Evolutionary conservation across 2,888 invertebrate species (phyloP), one percentile per base, ranked within the genome.

Genomic region (Boloria selene): DNA sequence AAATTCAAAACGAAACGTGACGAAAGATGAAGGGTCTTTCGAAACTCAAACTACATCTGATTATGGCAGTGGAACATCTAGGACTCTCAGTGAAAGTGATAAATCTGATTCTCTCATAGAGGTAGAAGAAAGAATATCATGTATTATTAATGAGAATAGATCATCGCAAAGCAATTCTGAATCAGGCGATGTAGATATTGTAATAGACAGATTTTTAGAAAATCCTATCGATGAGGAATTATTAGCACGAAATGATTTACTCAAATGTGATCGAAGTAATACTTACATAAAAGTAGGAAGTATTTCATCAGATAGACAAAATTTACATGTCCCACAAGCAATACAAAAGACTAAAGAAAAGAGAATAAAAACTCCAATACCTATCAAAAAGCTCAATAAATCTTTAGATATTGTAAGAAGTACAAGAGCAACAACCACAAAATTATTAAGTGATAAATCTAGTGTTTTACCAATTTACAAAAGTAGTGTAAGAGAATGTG

Each of bases 121-220:
- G 68, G 84, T 92, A 59, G 92, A 92, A 80, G 84, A 92, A 81
- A 85, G 92, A 79, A 92, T 92, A 80, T 90, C 90, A 10, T 88
- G 83, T 75, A 90, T 92, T 60, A 88, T 92, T 70, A 92, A 91
- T 69, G 90, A 90, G 78, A 91, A 84, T 63, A 81, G 92, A 77
- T 90, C 90, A n/a, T 91, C 92, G 17, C 79, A 88, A 78, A 91
- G 90, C 73, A 90, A 88, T 72, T 92, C 92, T 0, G 91, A 91
- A 73, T 87, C 86, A 6, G 91, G 91, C 70, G 92, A 92, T 62
- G 81, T 88, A 68, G 91, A 91, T 72, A 85, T 89, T 59, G 77
- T 85, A 67, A 85, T 92, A 71, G 90, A 91, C 69, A 86, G 79
- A 73, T 82, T 89, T 71, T 77, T 91, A 71, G 81, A 79, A 65